Percentiles rank a stretch among this genome's conserved stretches.
These are phyloP conservation scores for Ammodytes dubius DNA, from an alignment of 2,113 vertebrate genomes.

Conservation along the genomic window DNA sequence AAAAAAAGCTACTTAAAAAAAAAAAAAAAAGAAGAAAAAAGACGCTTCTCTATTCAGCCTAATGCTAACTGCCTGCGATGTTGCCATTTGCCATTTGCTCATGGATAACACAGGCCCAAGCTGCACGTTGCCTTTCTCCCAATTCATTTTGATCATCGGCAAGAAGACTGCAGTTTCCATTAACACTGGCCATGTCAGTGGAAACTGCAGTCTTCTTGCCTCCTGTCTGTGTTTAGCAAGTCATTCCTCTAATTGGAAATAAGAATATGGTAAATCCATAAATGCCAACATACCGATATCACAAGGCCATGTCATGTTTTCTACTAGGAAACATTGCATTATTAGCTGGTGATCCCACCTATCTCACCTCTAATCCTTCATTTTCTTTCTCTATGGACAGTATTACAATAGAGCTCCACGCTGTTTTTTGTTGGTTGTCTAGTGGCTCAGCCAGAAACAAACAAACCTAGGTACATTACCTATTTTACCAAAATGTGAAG, in stretches of 20 bases:
- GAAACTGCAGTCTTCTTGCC: no score
- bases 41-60: slow-evolving; percentile 55
- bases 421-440: slow-evolving; percentile 8
- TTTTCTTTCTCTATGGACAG: slow-evolving; percentile 13
- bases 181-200: background rate
- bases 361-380: slow-evolving; percentile 5
- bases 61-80: slow-evolving; percentile 72
- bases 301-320: background rate
- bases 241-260: background rate
- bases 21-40: background rate
- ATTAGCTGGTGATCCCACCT: slow-evolving; percentile 8
- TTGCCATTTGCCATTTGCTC: slow-evolving; percentile 74
- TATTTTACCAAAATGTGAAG: slow-evolving; percentile 32
- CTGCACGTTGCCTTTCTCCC: slow-evolving; percentile 20
- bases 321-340: background rate
- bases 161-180: background rate
- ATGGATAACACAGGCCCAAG: slow-evolving; percentile 41
- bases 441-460: slow-evolving; percentile 4
- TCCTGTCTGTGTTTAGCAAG: slow-evolving; percentile 23
- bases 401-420: background rate
- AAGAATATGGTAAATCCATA: background rate
- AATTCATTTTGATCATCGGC: slow-evolving; percentile 14
- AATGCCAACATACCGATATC: background rate
- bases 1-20: background rate
- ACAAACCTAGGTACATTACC: slow-evolving; percentile 22